These are phyloP conservation scores for Hemiscyllium ocellatum DNA, from an alignment of 2,113 vertebrate genomes.

Conservation along the genomic window DNA sequence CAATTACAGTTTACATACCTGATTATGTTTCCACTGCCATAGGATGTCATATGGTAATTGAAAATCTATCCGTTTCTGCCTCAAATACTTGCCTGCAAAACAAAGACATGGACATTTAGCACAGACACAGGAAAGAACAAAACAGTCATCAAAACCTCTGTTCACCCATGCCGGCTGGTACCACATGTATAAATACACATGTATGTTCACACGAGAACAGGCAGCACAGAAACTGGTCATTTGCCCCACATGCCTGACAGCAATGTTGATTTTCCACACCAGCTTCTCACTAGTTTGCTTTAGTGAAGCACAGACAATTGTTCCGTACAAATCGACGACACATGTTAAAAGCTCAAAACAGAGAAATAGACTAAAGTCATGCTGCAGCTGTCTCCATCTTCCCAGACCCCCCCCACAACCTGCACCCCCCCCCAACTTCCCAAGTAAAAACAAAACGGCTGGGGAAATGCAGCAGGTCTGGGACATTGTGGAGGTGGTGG, in stretches of 20 bases:
- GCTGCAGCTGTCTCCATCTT: not conserved
- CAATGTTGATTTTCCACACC: not conserved
- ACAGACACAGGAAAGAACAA: not conserved
- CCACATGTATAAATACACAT: not conserved
- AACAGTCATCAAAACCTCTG: not conserved
- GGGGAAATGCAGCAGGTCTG: too few species aligned
- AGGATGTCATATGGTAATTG: conserved; percentile 94
- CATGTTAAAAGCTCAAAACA: not conserved
- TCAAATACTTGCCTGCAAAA: conserved; percentile 86
- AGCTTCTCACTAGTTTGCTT: not conserved
- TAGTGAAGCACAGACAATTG: not conserved
- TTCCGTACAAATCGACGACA: not conserved
- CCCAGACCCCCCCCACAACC: not conserved
- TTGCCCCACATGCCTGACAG: too few species aligned
- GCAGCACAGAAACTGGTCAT: not conserved
- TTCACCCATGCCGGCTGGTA: not conserved
- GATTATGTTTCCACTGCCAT: conserved; percentile 90
- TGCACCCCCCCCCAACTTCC: too few species aligned
- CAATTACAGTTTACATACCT: conserved; percentile 64
- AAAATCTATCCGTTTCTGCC: conserved; percentile 90
- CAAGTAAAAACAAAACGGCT: too few species aligned
- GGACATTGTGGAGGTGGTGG: not conserved
- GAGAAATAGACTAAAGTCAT: not conserved
- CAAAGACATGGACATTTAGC: conserved; percentile 37
- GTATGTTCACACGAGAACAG: not conserved